A percentile compares a stretch with the other conserved stretches of the same genome.
Conservation (phyloP, 2,797 vertebrate genomes). For the Clarias fuscus region DNA sequence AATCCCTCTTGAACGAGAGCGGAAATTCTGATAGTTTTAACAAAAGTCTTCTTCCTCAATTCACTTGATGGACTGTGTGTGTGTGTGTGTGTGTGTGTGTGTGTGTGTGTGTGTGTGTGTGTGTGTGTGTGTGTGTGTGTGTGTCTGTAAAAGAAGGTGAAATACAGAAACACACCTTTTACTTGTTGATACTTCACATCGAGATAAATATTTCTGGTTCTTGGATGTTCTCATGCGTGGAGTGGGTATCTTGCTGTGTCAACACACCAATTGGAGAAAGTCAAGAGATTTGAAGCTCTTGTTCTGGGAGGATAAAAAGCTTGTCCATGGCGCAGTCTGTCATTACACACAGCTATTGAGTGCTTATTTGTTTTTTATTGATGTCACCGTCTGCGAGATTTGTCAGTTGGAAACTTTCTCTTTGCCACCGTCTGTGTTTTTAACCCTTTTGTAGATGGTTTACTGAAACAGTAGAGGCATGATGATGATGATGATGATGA, state of each 20-base stretch:
- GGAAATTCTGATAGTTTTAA: slow-evolving; percentile 70
- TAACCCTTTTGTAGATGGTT: slow-evolving; percentile 19
- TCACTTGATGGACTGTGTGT: slow-evolving; percentile 64
- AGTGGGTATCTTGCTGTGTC: slow-evolving; percentile 54
- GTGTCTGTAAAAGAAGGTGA: slow-evolving; percentile 48
- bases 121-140: slow-evolving; percentile 48
- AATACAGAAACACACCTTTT: slow-evolving; percentile 64
- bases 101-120: slow-evolving; percentile 48
- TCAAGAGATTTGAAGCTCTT: slow-evolving; percentile 39
- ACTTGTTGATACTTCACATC: slow-evolving; percentile 62
- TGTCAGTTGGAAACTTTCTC: slow-evolving; percentile 10
- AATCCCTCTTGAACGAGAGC: slow-evolving; percentile 65
- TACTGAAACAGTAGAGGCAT: not conserved
- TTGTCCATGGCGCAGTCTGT: slow-evolving; percentile 33
- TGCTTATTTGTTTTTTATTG: slow-evolving; percentile 23
- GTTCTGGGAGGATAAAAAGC: slow-evolving; percentile 39
- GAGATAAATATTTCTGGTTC: slow-evolving; percentile 62
- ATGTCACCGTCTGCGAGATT: slow-evolving; percentile 27
- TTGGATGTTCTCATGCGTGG: slow-evolving; percentile 58
- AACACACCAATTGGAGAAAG: slow-evolving; percentile 43
- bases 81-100: slow-evolving; percentile 11
- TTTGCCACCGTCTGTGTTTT: slow-evolving; percentile 15
- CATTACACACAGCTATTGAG: slow-evolving; percentile 33
- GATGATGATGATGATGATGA: slow-evolving; percentile 8
- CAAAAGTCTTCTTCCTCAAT: slow-evolving; percentile 65